Evolutionary conservation across 2,113 vertebrate species (phyloP).

Genomic region (Nyctereutes procyonoides): DNA sequence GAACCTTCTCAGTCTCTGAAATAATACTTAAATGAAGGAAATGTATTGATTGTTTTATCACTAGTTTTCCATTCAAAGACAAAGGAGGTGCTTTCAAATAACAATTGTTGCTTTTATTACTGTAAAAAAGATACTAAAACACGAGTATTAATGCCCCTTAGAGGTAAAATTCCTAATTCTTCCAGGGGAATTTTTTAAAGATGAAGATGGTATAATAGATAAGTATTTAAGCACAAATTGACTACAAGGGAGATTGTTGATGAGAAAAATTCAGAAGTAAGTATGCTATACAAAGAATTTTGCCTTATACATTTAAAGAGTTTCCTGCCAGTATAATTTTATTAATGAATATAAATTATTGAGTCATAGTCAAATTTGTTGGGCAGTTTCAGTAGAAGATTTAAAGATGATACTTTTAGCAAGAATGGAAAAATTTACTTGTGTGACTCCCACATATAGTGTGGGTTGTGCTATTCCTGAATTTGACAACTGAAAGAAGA

Average conservation of each 20-base stretch:
- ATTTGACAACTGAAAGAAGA: not conserved
- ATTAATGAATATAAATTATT: not conserved
- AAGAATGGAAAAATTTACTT: not conserved
- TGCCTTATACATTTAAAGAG: not conserved
- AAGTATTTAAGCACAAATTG: not conserved
- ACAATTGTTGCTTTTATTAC: not conserved
- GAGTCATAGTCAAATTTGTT: not conserved
- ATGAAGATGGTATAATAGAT: not conserved
- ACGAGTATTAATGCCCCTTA: not conserved
- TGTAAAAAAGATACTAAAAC: not conserved
- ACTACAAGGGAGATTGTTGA: not conserved
- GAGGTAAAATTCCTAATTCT: not conserved
- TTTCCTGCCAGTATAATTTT: not conserved
- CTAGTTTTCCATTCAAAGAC: not conserved
- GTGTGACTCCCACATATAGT: not conserved
- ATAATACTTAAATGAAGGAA: not conserved
- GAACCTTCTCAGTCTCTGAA: not conserved
- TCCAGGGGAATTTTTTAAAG: not conserved
- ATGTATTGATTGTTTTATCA: not conserved
- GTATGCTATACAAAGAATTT: not conserved
- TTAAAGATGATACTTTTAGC: not conserved
- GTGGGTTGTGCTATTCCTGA: not conserved
- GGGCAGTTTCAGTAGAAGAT: not conserved
- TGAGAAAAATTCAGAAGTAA: not conserved
- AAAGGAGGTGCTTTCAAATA: not conserved